phyloP scores from a whole-genome alignment of 2,888 invertebrate species.

The Epinotia brunnichana region DNA sequence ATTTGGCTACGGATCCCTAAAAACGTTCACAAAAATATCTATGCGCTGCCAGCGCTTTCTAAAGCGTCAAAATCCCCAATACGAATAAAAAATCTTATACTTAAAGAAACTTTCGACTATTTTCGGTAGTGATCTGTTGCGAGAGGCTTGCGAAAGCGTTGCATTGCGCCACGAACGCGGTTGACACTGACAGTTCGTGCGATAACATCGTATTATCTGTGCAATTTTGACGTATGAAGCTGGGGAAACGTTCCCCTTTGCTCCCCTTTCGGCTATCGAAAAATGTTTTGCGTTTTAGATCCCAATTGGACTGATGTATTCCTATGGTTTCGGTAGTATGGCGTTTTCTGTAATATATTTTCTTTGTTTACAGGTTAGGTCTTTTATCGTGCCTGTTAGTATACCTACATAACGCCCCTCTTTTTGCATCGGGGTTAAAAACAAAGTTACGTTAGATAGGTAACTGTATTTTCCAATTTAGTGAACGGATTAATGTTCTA shows the following conservation, averaged over 20 bases:
- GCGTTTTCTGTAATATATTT: not conserved
- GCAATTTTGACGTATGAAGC: slow-evolving; percentile 7
- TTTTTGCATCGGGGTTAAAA: not conserved
- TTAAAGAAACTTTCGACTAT: slow-evolving; percentile 74
- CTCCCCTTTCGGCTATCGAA: slow-evolving; percentile 17
- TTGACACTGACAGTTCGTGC: slow-evolving; percentile 43
- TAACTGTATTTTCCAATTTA: not conserved
- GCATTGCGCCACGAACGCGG: slow-evolving; percentile 56
- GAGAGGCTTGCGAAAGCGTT: slow-evolving; percentile 76
- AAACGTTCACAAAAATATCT: not conserved
- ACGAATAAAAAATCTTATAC: slow-evolving; percentile 32
- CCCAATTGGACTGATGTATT: slow-evolving; percentile 14
- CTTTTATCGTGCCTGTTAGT: not conserved
- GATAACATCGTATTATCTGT: slow-evolving; percentile 28
- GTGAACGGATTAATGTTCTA: not conserved
- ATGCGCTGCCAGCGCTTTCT: slow-evolving; percentile 20
- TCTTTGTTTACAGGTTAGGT: not conserved
- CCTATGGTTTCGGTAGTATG: not conserved
- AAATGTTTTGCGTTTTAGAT: slow-evolving; percentile 18
- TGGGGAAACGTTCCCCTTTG: slow-evolving; percentile 16
- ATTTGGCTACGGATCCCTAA: no score
- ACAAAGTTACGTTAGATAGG: not conserved
- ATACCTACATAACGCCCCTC: not conserved
- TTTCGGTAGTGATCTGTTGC: slow-evolving; percentile 70
- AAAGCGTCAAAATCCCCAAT: slow-evolving; percentile 29